These are phyloP conservation scores for Ecliptopera silaceata DNA, from an alignment of 2,888 invertebrate genomes.

Conservation along the genomic window DNA sequence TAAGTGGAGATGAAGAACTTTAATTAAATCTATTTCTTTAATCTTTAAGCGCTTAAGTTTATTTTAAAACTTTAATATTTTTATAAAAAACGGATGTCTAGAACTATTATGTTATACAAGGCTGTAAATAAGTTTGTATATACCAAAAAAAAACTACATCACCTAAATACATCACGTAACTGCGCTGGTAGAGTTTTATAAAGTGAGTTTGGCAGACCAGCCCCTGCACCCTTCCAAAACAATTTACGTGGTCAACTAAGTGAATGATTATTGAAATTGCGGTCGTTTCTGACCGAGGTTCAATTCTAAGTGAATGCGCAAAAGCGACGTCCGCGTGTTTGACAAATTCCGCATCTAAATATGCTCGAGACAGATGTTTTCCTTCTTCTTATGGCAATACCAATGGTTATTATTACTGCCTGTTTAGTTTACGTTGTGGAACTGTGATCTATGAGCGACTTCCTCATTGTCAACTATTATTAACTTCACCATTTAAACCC, in stretches of 20 bases:
- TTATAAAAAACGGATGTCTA: too few relatives aligned
- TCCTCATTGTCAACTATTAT: slow-evolving; percentile 33
- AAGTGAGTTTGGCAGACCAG: slow-evolving; percentile 7
- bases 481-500: slow-evolving; percentile 32
- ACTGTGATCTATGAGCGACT: too few relatives aligned
- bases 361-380: not conserved
- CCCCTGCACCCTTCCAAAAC: slow-evolving; percentile 41
- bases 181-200: too few relatives aligned
- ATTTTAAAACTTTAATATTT: too few relatives aligned
- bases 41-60: too few relatives aligned
- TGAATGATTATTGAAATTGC: slow-evolving; percentile 56
- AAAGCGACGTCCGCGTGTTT: not conserved
- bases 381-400: not conserved
- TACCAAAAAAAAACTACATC: too few relatives aligned
- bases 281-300: slow-evolving; percentile 36
- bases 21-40: too few relatives aligned
- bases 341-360: not conserved
- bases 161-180: too few relatives aligned
- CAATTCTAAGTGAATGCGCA: not conserved
- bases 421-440: not conserved
- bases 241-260: slow-evolving; percentile 60
- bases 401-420: not conserved
- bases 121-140: too few relatives aligned
- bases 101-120: too few relatives aligned
- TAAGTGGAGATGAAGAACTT: too few relatives aligned